Conservation (phyloP, 2,888 invertebrate genomes). For the Holacanthella duospinosa region DNA sequence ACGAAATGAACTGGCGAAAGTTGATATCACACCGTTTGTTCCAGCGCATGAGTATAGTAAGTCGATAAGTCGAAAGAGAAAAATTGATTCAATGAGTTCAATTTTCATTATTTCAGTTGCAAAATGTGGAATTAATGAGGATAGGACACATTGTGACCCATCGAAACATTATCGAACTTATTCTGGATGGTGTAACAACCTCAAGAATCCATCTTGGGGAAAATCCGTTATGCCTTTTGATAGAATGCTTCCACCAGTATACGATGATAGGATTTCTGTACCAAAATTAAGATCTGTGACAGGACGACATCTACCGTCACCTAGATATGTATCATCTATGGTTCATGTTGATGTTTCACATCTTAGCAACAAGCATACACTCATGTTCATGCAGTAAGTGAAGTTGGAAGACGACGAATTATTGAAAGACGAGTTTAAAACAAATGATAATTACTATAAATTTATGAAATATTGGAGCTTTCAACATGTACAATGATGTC, state of each 20-base stretch:
- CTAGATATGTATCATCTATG: constrained; percentile 70
- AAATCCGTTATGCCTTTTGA: constrained; percentile 76
- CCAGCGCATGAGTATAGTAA: constrained; percentile 4
- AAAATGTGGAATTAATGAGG: constrained; percentile 61
- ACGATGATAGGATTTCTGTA: constrained; percentile 77
- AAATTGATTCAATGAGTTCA: neutral
- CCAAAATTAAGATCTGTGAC: constrained; percentile 64
- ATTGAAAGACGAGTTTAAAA: too few species aligned
- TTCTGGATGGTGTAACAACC: constrained; percentile 68
- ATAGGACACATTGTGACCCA: constrained; percentile 57
- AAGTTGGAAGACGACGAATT: too few species aligned
- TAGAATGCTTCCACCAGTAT: constrained; percentile 69
- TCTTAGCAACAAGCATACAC: constrained; percentile 71
- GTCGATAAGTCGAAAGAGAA: too few species aligned
- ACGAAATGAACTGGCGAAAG: neutral
- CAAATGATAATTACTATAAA: too few species aligned
- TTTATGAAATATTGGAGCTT: too few species aligned
- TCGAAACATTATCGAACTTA: constrained; percentile 36
- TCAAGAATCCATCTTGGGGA: constrained; percentile 69
- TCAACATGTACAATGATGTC: too few species aligned
- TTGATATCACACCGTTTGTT: constrained; percentile 16
- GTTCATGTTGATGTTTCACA: constrained; percentile 88
- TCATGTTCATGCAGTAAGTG: constrained; percentile 80
- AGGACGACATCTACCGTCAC: constrained; percentile 69
- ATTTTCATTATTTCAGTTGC: constrained; percentile 45